These are phyloP conservation scores for Tylochromis polylepis DNA, from an alignment of 2,113 vertebrate species.

Conservation along the genomic window DNA sequence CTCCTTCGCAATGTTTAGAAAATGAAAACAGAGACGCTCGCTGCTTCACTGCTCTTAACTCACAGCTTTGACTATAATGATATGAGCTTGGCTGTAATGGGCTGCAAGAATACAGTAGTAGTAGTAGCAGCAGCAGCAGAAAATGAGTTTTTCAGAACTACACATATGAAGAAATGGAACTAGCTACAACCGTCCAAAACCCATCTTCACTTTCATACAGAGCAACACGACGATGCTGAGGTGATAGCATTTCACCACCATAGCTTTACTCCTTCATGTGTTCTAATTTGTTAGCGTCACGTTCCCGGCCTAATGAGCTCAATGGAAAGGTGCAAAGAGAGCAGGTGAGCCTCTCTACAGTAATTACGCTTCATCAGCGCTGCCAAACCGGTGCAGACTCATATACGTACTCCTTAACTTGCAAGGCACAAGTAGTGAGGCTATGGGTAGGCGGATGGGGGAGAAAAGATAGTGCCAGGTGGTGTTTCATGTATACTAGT, in stretches of 20 bases:
- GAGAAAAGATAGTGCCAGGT: background rate
- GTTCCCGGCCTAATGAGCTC: conserved; percentile 41
- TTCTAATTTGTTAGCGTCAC: background rate
- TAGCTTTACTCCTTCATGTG: background rate
- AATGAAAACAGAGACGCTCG: background rate
- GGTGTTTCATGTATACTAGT: conserved; percentile 1
- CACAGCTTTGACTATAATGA: conserved; percentile 2
- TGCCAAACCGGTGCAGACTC: background rate
- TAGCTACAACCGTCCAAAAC: background rate
- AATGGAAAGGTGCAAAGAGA: conserved; percentile 13
- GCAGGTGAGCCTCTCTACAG: conserved; percentile 41
- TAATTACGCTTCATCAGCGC: conserved; percentile 46
- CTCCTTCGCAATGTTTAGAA: background rate
- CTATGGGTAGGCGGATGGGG: background rate
- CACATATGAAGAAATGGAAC: background rate
- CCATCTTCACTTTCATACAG: background rate
- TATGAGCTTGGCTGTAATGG: background rate
- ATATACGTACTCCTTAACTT: conserved; percentile 32
- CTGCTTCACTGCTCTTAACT: background rate
- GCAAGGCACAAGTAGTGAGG: background rate
- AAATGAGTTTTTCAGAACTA: background rate
- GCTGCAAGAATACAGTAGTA: conserved; percentile 8
- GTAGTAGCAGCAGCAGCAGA: background rate
- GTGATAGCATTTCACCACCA: background rate
- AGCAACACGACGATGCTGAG: background rate